Base-by-base conservation (phyloP, 1,140 invertebrate genomes). In the Zaprionus nigranus region DNA sequence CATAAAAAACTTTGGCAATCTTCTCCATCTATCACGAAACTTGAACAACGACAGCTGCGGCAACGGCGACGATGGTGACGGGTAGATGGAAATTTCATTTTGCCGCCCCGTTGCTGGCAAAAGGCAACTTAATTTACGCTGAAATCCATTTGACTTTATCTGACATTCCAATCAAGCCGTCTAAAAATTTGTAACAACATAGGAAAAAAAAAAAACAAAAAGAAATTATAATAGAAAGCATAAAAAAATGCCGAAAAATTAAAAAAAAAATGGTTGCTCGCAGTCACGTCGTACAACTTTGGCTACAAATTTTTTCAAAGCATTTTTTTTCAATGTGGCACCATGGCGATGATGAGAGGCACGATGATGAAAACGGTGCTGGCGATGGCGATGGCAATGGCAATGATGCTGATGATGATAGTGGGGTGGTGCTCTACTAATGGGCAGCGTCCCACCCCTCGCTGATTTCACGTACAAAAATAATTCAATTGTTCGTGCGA, bases 111-210 rank as follows among this genome's bases (percentile, higher is more conserved):
- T 75, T 56, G 79, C 64, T 66, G 30, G 62, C 74, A 66, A 73
- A 61, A 62, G 75, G 85, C 81, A 90, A 82, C 86, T 90, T 86
- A 91, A 90, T 91, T 91, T 85, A 80, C 90, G 85, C 75, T 91
- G 81, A 91, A 91, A 90, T 90, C 90, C 90, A 84, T 91, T 91
- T 91, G 90, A 91, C 90, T 91, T 91, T 91, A 91, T 91, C 90
- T 91, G 81, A 90, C 85, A 90, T 91, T 83, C 84, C 86, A 91
- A 91, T 91, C 90, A 86, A 87, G 82, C 73, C 83, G 78, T 91
- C 82, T 79, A 90, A 85, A 78, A 90, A 90, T 90, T 78, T 88
- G 75, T 88, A 74, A 79, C 76, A 79, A 82, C 54, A 74, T 46
- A 79, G 69, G 40, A 7, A 46, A 46, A 46, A 20, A 51, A 24